Percentiles rank a stretch among this genome's conserved stretches.
phyloP scores from a whole-genome alignment of 2,888 invertebrate genomes.

The Thecocarcelia acutangulata region DNA sequence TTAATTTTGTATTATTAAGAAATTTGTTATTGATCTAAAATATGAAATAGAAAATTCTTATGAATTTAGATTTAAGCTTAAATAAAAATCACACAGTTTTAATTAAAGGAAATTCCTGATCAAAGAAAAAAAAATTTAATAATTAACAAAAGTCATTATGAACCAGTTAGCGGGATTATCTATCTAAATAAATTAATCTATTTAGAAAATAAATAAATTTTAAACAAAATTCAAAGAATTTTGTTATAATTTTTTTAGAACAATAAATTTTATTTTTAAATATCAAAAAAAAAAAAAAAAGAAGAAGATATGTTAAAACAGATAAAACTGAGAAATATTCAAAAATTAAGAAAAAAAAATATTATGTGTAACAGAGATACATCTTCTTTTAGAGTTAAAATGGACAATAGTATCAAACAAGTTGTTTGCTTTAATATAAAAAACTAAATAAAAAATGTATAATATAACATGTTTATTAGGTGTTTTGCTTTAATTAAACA shows the following conservation, averaged over 20 bases:
- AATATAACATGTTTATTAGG: constrained; percentile 53
- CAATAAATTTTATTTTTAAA: constrained; percentile 58
- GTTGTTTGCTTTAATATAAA: constrained; percentile 3
- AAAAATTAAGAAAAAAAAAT: not conserved
- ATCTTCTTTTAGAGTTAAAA: constrained; percentile 41
- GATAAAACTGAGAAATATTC: not conserved
- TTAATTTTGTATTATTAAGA: constrained; percentile 45
- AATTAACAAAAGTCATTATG: constrained; percentile 13
- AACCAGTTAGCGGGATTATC: constrained; percentile 37
- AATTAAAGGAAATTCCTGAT: constrained; percentile 61
- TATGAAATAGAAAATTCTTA: constrained; percentile 51
- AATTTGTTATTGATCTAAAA: constrained; percentile 59
- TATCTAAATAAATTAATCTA: constrained; percentile 29
- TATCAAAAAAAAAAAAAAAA: constrained; percentile 1
- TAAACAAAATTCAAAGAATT: constrained; percentile 42
- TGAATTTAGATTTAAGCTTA: constrained; percentile 58
- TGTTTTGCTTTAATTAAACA: constrained; percentile 78
- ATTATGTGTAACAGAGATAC: constrained; percentile 58
- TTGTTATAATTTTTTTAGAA: constrained; percentile 12
- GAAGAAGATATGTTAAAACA: not conserved
- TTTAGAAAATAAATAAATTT: constrained; percentile 21
- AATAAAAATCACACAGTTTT: constrained; percentile 32
- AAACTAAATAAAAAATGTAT: constrained; percentile 1
- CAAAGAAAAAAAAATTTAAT: not conserved
- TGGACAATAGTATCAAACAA: constrained; percentile 51